Percentiles rank a stretch among this genome's conserved stretches.
Evolutionary conservation across 2,797 vertebrate genomes (phyloP).

Genomic region (Lepus oiostolus): DNA sequence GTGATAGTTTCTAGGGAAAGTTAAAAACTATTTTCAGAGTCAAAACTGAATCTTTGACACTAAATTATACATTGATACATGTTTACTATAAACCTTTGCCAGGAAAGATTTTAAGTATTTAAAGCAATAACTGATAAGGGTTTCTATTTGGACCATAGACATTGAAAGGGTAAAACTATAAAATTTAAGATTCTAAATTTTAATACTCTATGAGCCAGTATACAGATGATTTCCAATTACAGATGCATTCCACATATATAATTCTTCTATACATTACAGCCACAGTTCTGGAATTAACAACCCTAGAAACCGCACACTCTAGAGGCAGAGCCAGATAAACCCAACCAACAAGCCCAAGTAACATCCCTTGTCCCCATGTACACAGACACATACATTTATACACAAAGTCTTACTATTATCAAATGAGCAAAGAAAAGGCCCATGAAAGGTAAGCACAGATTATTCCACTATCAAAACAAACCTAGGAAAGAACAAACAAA

Average conservation of each 20-base stretch:
- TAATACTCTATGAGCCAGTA: neutral
- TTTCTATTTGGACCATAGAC: neutral
- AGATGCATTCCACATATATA: neutral
- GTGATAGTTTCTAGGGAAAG: neutral
- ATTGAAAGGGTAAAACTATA: neutral
- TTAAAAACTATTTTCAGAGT: neutral
- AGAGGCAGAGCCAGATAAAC: neutral
- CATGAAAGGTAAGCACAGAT: neutral
- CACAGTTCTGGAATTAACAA: neutral
- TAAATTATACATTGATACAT: neutral
- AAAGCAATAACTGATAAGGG: neutral
- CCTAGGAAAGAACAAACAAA: neutral
- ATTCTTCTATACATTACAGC: neutral
- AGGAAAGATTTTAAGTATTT: slow-evolving; percentile 40
- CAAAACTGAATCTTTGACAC: neutral
- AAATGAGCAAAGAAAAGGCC: neutral
- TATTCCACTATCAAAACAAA: neutral
- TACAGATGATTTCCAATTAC: neutral
- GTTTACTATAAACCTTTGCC: neutral
- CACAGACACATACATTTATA: neutral
- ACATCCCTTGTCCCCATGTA: neutral
- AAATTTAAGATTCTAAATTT: neutral
- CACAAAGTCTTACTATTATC: neutral
- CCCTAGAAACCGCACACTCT: neutral
- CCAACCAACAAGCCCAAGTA: neutral